Conservation (phyloP, 2,888 invertebrate species). For the Leistus spinibarbis region DNA sequence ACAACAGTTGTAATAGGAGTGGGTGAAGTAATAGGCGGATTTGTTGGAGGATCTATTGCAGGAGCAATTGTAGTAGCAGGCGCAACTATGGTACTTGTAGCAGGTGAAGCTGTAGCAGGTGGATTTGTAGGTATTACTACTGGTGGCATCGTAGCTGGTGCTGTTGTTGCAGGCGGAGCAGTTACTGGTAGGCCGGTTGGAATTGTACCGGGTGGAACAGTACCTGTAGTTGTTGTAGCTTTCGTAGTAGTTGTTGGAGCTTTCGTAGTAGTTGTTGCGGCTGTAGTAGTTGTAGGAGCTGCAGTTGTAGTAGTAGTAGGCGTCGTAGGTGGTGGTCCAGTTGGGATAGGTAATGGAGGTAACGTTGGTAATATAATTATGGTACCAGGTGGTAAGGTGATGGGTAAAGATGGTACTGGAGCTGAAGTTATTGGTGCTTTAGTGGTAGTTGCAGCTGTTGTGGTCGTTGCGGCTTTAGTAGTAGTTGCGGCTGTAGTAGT, state of each 20-base stretch:
- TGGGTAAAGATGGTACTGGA: not conserved
- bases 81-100: not conserved
- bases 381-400: conserved; percentile 1
- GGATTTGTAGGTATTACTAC: not conserved
- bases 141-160: conserved; percentile 1
- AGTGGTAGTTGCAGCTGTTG: not conserved
- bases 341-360: not conserved
- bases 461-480: not conserved
- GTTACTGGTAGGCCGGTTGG: not conserved
- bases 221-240: not conserved
- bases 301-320: not conserved
- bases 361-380: conserved; percentile 1
- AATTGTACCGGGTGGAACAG: not conserved
- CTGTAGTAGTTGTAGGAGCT: not conserved
- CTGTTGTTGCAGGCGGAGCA: not conserved
- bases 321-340: not conserved
- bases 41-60: not conserved
- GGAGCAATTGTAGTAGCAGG: not conserved
- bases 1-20: not conserved
- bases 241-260: not conserved
- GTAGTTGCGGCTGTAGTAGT: not conserved
- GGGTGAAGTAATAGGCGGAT: not conserved
- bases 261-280: not conserved
- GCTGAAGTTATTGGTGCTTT: not conserved
- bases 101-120: not conserved